These are phyloP conservation scores for Peromyscus californicus DNA, from an alignment of 2,113 vertebrate species.

Conservation along the genomic window DNA sequence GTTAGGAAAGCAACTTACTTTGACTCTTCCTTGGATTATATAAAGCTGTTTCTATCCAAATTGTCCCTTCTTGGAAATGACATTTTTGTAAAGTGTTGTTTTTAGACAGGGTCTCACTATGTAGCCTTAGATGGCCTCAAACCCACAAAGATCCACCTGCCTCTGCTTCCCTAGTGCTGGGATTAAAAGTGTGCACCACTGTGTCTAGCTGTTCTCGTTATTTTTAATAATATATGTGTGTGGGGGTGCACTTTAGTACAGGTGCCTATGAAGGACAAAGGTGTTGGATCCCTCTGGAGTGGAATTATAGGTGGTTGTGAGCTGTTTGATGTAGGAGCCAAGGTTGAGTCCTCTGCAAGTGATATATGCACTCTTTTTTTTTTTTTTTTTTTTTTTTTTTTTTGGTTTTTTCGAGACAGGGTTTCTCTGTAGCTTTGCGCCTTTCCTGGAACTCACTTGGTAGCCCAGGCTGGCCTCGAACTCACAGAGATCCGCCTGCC, in stretches of 20 bases:
- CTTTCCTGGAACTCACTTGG: no score
- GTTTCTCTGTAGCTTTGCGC: no score
- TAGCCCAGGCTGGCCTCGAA: no score
- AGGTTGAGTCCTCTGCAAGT: neutral
- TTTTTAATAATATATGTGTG: neutral
- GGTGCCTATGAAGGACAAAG: neutral
- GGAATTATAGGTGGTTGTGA: neutral
- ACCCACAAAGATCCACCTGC: neutral
- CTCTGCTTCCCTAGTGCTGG: neutral
- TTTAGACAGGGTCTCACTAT: neutral
- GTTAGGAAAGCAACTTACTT: conserved; percentile 51
- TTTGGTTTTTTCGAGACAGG: no score
- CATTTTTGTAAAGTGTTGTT: neutral
- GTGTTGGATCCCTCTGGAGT: neutral
- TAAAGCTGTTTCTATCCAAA: conserved; percentile 6
- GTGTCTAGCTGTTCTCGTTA: neutral
- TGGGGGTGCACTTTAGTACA: neutral
- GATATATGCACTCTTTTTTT: neutral
- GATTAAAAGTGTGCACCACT: neutral
- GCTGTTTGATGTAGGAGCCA: neutral
- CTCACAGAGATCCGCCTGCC: no score
- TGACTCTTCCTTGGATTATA: conserved; percentile 16
- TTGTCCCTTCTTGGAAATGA: neutral
- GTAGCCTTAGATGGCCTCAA: neutral
- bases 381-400: no score